Conservation (phyloP, 2,888 invertebrate genomes). For the Megamerina dolium region DNA sequence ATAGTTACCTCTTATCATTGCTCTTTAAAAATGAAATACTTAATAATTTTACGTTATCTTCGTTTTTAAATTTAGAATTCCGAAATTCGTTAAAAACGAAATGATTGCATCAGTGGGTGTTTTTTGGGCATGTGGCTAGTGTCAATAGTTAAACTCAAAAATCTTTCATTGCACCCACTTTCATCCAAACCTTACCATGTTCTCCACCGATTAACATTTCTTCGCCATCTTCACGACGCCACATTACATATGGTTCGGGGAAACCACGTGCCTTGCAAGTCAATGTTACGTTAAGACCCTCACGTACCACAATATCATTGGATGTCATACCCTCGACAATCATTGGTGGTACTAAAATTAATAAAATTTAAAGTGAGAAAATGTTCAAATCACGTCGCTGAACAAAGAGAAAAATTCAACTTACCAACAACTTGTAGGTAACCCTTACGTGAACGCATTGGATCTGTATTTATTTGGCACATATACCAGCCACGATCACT, state of each 20-base stretch:
- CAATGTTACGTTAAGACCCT: slow-evolving; percentile 81
- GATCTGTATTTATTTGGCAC: slow-evolving; percentile 91
- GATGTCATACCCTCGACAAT: slow-evolving; percentile 86
- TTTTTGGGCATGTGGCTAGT: too few relatives aligned
- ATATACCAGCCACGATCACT: slow-evolving; percentile 86
- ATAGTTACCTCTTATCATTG: too few relatives aligned
- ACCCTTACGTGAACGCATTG: slow-evolving; percentile 85
- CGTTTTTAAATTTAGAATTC: too few relatives aligned
- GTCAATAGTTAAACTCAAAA: too few relatives aligned
- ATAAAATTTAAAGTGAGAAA: not conserved
- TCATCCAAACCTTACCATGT: slow-evolving; percentile 57
- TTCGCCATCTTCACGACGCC: slow-evolving; percentile 83
- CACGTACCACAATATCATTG: slow-evolving; percentile 85
- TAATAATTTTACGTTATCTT: too few relatives aligned
- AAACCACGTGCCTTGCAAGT: slow-evolving; percentile 83
- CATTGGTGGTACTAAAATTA: slow-evolving; percentile 77
- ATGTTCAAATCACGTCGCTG: too few relatives aligned
- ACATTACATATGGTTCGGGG: slow-evolving; percentile 89
- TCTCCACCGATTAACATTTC: slow-evolving; percentile 87
- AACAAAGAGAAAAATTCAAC: too few relatives aligned
- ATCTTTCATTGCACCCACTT: too few relatives aligned
- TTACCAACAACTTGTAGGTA: slow-evolving; percentile 88
- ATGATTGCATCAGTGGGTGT: too few relatives aligned
- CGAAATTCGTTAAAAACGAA: too few relatives aligned
- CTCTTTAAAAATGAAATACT: too few relatives aligned